Base-by-base conservation (phyloP, 2,888 invertebrate species). In the Microdon myrmicae region DNA sequence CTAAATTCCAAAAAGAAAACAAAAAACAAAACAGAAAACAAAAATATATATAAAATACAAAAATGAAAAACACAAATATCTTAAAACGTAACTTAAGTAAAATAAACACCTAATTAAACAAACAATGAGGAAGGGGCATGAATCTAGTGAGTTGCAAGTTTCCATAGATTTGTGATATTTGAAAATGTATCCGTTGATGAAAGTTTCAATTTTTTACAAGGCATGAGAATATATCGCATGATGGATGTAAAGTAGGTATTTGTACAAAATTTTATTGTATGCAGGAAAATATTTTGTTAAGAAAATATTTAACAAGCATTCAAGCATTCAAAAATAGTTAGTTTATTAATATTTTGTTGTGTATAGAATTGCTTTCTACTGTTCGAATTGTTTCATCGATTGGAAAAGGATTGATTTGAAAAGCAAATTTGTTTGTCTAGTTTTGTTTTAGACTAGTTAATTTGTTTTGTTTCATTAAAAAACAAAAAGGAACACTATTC, bases 391-490 rank as follows among this genome's bases (percentile, higher is more conserved):
- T 49, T 39, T 34, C 34, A 38, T 48, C 7, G 2, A 34, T 48
- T 45, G 31, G 16, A 59, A 66, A 70, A 34, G 51, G 54, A 73
- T 72, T 70, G 68, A 72, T 67, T 67, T 68, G 69, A 68, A 70
- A 68, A 73, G 71, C 71, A 73, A 70, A 69, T 70, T 68, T 70
- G 72, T 72, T 61, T 68, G 70, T 70, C 60, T 55, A 61, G 55
- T 59, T 49, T 48, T 61, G 67, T 64, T 28, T 48, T 61, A 68
- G 49, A 39, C 64, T 60, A 64, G 23, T 48, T 38, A 45, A 10
- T 16, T 34, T 44, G 20, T 45, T 59, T 35, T 47, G 26, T 26
- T 56, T 38, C 35, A 20, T 44, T 59, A 66, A 14, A 14, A 32
- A 71, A 71, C 68, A 69, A 73, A 68, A 68, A 56, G 68, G 71